Percentiles rank a stretch among this genome's conserved stretches.
Conservation (phyloP, 2,797 vertebrate genomes). For the Trachurus trachurus region DNA sequence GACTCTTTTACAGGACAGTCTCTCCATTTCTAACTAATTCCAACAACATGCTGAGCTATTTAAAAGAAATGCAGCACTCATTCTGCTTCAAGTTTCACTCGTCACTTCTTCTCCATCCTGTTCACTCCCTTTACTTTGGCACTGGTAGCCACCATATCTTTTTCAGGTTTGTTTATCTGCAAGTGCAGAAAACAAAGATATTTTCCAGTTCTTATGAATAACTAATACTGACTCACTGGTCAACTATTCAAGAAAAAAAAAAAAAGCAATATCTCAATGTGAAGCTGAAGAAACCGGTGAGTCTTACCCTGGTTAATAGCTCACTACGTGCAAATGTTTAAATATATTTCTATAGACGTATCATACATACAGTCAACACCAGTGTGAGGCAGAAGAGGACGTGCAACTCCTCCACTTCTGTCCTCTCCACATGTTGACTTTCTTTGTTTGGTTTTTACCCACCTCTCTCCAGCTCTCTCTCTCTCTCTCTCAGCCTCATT, state of each 20-base stretch:
- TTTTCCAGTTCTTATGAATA: slow-evolving; percentile 35
- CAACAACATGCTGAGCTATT: slow-evolving; percentile 47
- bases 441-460: slow-evolving; percentile 67
- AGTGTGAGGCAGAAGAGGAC: slow-evolving; percentile 21
- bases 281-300: slow-evolving; percentile 12
- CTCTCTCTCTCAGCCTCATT: slow-evolving; percentile 76
- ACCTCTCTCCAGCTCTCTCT: slow-evolving; percentile 24
- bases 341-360: slow-evolving; percentile 46
- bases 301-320: slow-evolving; percentile 14
- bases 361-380: slow-evolving; percentile 22
- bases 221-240: slow-evolving; percentile 46
- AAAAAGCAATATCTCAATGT: background rate
- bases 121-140: slow-evolving; percentile 34
- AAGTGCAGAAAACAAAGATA: slow-evolving; percentile 52
- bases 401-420: slow-evolving; percentile 37
- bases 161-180: slow-evolving; percentile 30
- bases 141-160: slow-evolving; percentile 21
- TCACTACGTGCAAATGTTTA: slow-evolving; percentile 47
- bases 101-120: slow-evolving; percentile 48
- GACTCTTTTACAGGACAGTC: background rate
- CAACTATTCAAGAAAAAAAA: slow-evolving; percentile 5
- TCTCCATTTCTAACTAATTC: slow-evolving; percentile 50
- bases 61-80: slow-evolving; percentile 43
- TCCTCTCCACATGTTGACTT: slow-evolving; percentile 62
- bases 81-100: slow-evolving; percentile 49